Evolutionary conservation across 2,113 vertebrate species (phyloP).

Genomic region (Peromyscus polionotus): DNA sequence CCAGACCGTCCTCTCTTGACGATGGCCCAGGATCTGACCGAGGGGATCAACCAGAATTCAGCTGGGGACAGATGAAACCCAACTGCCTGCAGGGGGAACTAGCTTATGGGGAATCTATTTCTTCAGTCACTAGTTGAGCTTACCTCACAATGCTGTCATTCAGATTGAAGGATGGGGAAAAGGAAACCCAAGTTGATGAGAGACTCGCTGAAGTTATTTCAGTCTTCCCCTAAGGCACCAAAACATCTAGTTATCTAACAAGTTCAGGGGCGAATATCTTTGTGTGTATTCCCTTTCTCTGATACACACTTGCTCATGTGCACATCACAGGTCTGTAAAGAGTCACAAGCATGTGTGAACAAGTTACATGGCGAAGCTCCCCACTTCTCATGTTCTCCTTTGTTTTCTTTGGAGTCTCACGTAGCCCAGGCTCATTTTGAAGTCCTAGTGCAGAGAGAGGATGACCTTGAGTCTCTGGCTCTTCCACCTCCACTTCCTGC

Average conservation of each 20-base stretch:
- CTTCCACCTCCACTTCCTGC: neutral
- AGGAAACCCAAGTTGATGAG: neutral
- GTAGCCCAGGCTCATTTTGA: too few relatives aligned
- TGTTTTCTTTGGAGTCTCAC: neutral
- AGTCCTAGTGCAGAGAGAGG: neutral
- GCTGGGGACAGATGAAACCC: neutral
- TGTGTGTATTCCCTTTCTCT: neutral
- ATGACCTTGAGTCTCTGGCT: neutral
- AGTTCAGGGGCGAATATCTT: neutral
- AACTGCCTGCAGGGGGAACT: neutral
- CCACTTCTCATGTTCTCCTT: neutral
- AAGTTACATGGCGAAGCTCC: neutral
- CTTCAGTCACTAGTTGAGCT: neutral
- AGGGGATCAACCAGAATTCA: neutral
- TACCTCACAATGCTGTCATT: neutral
- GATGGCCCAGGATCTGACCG: neutral
- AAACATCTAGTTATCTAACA: neutral
- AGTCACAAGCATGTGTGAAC: neutral
- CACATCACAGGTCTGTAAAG: neutral
- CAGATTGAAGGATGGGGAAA: neutral
- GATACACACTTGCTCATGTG: neutral
- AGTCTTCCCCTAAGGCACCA: neutral
- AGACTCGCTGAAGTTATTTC: neutral
- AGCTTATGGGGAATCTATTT: neutral
- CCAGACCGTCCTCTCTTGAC: neutral